These are phyloP conservation scores for Fistularia tabacaria DNA, from an alignment of 2,797 vertebrate genomes.

Conservation along the genomic window DNA sequence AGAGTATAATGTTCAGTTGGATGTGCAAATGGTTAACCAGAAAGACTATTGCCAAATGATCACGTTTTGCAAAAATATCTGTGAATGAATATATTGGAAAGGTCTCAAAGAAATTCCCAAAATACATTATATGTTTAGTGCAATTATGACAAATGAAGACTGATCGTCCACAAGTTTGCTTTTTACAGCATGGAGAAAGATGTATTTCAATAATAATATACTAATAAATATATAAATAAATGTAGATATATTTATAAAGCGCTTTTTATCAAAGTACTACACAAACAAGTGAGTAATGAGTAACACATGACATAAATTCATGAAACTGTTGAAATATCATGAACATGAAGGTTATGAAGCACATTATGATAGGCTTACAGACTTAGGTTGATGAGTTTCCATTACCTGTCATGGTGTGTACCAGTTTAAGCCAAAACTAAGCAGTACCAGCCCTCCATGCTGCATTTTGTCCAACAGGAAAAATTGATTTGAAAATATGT, in stretches of 20 bases:
- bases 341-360: slow-evolving; percentile 26
- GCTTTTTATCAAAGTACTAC: too few relatives aligned
- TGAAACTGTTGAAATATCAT: slow-evolving; percentile 16
- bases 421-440: slow-evolving; percentile 28
- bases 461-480: slow-evolving; percentile 32
- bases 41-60: too few relatives aligned
- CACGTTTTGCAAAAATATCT: too few relatives aligned
- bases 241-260: too few relatives aligned
- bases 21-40: too few relatives aligned
- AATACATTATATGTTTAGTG: slow-evolving; percentile 43
- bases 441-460: slow-evolving; percentile 29
- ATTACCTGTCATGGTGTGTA: slow-evolving; percentile 28
- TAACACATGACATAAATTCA: slow-evolving; percentile 20
- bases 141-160: slow-evolving; percentile 32
- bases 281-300: slow-evolving; percentile 2
- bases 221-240: too few relatives aligned
- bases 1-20: too few relatives aligned
- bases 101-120: slow-evolving; percentile 53
- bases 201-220: background rate
- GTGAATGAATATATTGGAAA: slow-evolving; percentile 37
- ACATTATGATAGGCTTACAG: slow-evolving; percentile 5
- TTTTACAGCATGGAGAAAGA: slow-evolving; percentile 15
- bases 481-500: slow-evolving; percentile 42
- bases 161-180: background rate
- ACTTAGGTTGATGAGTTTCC: slow-evolving; percentile 26